phyloP scores from a whole-genome alignment of 1,140 invertebrate species.

The Oryzaephilus surinamensis region DNA sequence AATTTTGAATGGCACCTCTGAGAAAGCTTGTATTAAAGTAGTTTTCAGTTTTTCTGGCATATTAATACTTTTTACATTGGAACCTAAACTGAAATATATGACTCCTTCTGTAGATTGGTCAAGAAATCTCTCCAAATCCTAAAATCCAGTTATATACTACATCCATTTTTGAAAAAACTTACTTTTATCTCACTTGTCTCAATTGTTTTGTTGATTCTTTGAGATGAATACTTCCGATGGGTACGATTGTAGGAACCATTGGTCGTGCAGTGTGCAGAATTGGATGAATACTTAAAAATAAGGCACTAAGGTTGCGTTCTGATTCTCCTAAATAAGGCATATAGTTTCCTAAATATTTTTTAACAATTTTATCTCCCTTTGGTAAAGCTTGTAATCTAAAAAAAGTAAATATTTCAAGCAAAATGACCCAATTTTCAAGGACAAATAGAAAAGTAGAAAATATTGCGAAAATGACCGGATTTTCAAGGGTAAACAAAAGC shows the following conservation, averaged over 20 bases:
- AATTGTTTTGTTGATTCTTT: conserved; percentile 1
- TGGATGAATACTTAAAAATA: conserved; percentile 41
- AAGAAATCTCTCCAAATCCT: conserved; percentile 31
- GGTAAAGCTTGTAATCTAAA: conserved; percentile 17
- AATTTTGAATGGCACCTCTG: conserved; percentile 37
- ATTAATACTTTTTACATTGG: conserved; percentile 35
- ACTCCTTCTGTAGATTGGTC: conserved; percentile 35
- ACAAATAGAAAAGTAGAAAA: no score
- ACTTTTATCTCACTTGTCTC: no score
- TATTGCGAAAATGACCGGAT: no score
- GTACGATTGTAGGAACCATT: conserved; percentile 34
- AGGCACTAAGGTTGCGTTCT: conserved; percentile 38
- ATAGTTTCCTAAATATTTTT: conserved; percentile 35
- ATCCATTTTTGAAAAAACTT: conserved; percentile 46
- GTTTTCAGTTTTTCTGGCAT: conserved; percentile 32
- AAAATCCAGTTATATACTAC: no score
- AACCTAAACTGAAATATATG: conserved; percentile 44
- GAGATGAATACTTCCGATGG: not conserved
- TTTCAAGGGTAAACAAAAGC: no score
- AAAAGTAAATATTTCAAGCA: no score
- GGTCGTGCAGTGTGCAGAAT: conserved; percentile 37
- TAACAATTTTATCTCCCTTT: conserved; percentile 27
- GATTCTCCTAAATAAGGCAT: conserved; percentile 39
- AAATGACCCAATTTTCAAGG: no score
- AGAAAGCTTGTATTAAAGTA: conserved; percentile 37